phyloP scores from a whole-genome alignment of 2,113 vertebrate genomes.

The Atrichornis clamosus region DNA sequence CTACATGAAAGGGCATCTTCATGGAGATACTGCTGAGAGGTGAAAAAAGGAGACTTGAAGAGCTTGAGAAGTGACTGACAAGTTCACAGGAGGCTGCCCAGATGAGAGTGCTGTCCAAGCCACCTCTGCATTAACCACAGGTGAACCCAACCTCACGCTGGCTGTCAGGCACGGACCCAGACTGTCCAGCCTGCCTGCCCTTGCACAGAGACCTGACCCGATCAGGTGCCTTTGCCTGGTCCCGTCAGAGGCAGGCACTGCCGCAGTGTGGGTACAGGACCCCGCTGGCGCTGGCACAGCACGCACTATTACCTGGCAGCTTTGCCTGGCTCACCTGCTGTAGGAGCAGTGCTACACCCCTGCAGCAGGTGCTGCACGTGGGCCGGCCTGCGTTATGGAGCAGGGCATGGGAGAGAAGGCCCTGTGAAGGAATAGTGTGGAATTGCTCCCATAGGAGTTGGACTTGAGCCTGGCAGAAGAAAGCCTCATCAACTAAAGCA shows the following conservation, averaged over 20 bases:
- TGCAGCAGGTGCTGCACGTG: neutral
- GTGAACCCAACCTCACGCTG: neutral
- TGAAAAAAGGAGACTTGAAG: neutral
- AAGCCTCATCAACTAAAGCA: neutral
- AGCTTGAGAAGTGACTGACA: neutral
- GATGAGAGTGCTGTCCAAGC: neutral
- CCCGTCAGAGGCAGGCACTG: neutral
- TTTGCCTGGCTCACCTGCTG: neutral
- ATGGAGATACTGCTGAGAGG: neutral
- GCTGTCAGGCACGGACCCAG: neutral
- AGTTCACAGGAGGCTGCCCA: neutral
- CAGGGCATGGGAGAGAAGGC: neutral
- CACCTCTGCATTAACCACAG: neutral
- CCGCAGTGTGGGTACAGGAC: neutral
- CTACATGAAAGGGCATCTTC: neutral
- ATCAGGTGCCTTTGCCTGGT: neutral
- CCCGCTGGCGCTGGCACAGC: fast-evolving
- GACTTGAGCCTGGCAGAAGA: neutral
- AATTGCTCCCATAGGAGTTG: neutral
- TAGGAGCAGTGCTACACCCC: neutral
- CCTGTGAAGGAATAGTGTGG: fast-evolving
- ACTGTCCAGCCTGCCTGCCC: neutral
- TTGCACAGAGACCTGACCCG: neutral
- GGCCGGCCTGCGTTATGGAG: neutral
- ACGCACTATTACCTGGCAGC: neutral